Evolutionary conservation across 1,140 invertebrate species (phyloP), one percentile per base, ranked within the genome.

Genomic region (Drosophila sp.): DNA sequence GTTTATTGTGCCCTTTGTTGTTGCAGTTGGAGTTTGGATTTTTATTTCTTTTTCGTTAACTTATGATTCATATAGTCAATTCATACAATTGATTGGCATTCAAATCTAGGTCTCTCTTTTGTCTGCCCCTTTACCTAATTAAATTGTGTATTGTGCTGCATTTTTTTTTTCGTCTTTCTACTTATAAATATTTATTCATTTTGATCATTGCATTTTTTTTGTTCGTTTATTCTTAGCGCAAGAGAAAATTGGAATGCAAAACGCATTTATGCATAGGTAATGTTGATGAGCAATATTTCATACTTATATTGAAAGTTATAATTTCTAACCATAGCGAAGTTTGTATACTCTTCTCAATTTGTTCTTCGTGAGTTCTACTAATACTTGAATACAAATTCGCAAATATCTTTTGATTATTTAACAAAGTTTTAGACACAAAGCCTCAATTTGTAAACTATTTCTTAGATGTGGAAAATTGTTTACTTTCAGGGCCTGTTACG

Each of bases 141-240:
- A 50, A 50, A 50, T 50, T 50, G 35, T 11, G 40, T 44, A 44
- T 61, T 54, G 44, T 50, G 44, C 44, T 50, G 44, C 25, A 38
- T 55, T 10, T 47, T 62, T 47, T 47, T 41, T 33, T 62, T 75
- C 62, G 57, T 75, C 3, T 61, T 60, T 74, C 40, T 40, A 4
- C 61, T 75, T 11, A 67, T 68, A 32, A 68, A 67, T 75, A 75
- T 75, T 75, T 61, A 74, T 68, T 27, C 56, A 11, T 61, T 47
- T 47, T 75, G 64, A 50, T 30, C 63, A 38, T 66, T 25, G 29
- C 63, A 29, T 17, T 57, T 38, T 27, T 17, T 8, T 64, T 60
- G 8, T 67, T 29, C n/a, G 56, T 17, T 27, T 60, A 56, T 38
- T 44, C 33, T 2, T n/a, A 6, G 44, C 5, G 23, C 3, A 44